A percentile compares a stretch with the other conserved stretches of the same genome.
Evolutionary conservation across 2,113 vertebrate species (phyloP).

Genomic region (Elachura formosa): DNA sequence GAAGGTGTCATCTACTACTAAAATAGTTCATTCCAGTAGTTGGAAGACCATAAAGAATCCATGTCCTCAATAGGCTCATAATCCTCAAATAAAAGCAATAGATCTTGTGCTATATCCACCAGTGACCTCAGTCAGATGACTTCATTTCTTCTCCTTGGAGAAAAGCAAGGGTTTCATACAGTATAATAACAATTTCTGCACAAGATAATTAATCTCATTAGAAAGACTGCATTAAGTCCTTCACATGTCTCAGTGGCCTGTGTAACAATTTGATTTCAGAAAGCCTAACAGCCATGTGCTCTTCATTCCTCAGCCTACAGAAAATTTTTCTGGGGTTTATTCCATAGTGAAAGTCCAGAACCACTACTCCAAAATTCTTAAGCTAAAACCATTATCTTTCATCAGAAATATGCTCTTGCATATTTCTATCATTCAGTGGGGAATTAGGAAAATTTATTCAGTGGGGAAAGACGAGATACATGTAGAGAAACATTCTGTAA

Average conservation of each 20-base stretch:
- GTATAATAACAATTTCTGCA: slow-evolving; percentile 57
- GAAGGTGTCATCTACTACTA: slow-evolving; percentile 52
- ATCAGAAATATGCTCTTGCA: no score
- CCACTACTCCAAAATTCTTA: neutral
- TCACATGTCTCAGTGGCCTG: neutral
- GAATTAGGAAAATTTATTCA: neutral
- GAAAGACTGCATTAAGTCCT: slow-evolving; percentile 33
- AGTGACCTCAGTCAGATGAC: slow-evolving; percentile 60
- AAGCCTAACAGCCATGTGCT: neutral
- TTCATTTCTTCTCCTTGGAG: slow-evolving; percentile 61
- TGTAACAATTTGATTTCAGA: slow-evolving; percentile 18
- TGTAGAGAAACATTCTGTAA: neutral
- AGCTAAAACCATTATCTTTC: neutral
- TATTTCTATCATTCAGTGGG: neutral
- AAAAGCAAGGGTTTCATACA: slow-evolving; percentile 51
- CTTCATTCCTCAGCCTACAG: neutral
- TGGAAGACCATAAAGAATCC: slow-evolving; percentile 63
- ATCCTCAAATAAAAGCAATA: slow-evolving; percentile 65
- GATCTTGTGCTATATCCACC: slow-evolving; percentile 65
- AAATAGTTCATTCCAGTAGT: slow-evolving; percentile 60
- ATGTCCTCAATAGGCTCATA: slow-evolving; percentile 49
- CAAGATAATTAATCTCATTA: slow-evolving; percentile 65
- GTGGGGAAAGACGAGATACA: neutral
- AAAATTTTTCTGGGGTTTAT: slow-evolving; percentile 16
- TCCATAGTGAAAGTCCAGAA: neutral